These are phyloP conservation scores for Enteromius argenteus DNA, from an alignment of 2,797 vertebrate genomes.

Conservation along the genomic window DNA sequence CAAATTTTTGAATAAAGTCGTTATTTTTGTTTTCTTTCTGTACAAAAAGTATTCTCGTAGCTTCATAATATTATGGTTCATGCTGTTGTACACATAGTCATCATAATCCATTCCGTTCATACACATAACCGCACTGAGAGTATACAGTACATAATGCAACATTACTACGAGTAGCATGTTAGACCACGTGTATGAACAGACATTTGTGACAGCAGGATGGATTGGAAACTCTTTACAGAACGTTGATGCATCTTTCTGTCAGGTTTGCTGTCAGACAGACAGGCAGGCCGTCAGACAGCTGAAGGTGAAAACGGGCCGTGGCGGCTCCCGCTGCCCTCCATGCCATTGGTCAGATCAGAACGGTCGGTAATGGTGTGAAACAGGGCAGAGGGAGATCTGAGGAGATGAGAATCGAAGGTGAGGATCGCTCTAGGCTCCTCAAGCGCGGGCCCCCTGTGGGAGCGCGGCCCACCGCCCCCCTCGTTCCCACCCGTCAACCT, in stretches of 20 bases:
- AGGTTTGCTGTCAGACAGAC: constrained; percentile 62
- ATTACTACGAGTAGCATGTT: not conserved
- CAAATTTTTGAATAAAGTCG: too few relatives aligned
- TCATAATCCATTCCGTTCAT: not conserved
- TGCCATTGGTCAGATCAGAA: constrained; percentile 67
- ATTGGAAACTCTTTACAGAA: constrained; percentile 12
- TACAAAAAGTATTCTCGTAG: too few relatives aligned
- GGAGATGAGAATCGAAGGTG: constrained; percentile 70
- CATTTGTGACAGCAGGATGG: not conserved
- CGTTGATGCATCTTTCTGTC: constrained; percentile 3
- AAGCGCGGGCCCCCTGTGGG: constrained; percentile 54
- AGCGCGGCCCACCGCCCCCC: constrained; percentile 31
- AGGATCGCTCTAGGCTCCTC: constrained; percentile 71
- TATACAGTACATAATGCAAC: not conserved
- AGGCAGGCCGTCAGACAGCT: constrained; percentile 65
- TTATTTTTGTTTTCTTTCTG: too few relatives aligned
- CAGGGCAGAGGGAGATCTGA: constrained; percentile 73
- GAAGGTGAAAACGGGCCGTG: constrained; percentile 54
- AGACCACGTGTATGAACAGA: not conserved
- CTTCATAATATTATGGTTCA: too few relatives aligned
- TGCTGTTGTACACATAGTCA: not conserved
- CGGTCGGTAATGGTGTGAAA: constrained; percentile 66
- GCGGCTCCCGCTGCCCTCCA: constrained; percentile 53
- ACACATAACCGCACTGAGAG: not conserved
- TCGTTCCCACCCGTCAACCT: constrained; percentile 44